Evolutionary conservation across 2,888 invertebrate genomes (phyloP).

Genomic region (Eulithis prunata): DNA sequence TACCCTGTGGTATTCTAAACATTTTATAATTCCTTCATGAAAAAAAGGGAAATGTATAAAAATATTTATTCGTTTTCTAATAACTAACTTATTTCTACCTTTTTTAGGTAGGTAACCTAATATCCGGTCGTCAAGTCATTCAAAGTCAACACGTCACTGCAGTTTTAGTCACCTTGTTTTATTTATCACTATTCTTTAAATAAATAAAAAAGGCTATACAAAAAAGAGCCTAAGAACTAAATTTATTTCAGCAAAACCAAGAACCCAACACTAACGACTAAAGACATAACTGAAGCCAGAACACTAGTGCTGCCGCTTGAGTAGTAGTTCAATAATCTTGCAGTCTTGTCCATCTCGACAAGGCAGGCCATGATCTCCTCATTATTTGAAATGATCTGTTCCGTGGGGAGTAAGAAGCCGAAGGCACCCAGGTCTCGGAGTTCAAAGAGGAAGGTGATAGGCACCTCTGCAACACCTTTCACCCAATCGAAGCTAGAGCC

Average conservation of each 20-base stretch:
- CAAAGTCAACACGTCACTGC: no score
- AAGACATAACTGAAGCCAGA: conserved; percentile 38
- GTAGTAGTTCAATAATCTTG: conserved; percentile 51
- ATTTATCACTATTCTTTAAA: no score
- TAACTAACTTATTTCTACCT: no score
- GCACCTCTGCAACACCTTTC: conserved; percentile 77
- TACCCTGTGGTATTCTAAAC: no score
- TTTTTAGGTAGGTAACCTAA: no score
- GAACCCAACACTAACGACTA: conserved; percentile 37
- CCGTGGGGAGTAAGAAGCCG: conserved; percentile 82
- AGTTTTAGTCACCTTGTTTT: no score
- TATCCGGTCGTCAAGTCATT: no score
- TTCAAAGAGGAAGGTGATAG: conserved; percentile 83
- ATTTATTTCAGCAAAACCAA: conserved; percentile 36
- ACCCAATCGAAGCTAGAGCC: conserved; percentile 84
- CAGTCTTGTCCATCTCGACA: conserved; percentile 60
- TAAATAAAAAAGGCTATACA: no score
- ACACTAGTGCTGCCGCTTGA: conserved; percentile 37
- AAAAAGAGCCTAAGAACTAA: not conserved
- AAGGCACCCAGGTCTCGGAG: conserved; percentile 79
- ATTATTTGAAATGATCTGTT: conserved; percentile 75
- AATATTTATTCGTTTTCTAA: no score
- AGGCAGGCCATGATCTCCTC: conserved; percentile 72
- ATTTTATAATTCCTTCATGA: no score
- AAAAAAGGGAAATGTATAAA: no score